Percentiles rank a stretch among this genome's conserved stretches.
Evolutionary conservation across 2,797 vertebrate species (phyloP).

Genomic region (Acanthurus tractus): DNA sequence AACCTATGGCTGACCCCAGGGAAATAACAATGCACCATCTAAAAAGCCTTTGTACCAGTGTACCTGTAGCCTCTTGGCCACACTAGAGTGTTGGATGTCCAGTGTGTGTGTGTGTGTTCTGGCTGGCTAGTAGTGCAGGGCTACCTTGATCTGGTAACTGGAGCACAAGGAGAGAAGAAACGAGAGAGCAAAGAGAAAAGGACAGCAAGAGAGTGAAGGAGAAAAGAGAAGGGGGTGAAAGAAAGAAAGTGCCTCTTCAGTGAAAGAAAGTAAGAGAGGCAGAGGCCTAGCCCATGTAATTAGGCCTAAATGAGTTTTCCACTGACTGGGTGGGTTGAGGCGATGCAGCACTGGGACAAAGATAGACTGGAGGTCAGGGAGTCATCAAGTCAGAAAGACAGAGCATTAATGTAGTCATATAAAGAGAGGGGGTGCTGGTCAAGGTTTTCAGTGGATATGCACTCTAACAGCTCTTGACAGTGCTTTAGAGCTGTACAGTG

Average conservation of each 20-base stretch:
- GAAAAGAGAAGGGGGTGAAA: constrained; percentile 78
- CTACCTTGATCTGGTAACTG: constrained; percentile 87
- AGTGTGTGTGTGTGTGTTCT: constrained; percentile 70
- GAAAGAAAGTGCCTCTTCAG: constrained; percentile 73
- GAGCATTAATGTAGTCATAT: constrained; percentile 46
- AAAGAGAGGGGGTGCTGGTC: constrained; percentile 32
- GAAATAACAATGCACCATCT: constrained; percentile 86
- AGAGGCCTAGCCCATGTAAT: constrained; percentile 84
- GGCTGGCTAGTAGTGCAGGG: constrained; percentile 71
- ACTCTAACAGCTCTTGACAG: neutral
- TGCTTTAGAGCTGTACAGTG: neutral
- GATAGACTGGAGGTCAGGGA: constrained; percentile 78
- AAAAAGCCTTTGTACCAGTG: constrained; percentile 85
- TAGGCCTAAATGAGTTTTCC: constrained; percentile 95
- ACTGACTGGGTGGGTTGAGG: constrained; percentile 81
- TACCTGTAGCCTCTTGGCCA: constrained; percentile 80
- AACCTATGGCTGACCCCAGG: constrained; percentile 86
- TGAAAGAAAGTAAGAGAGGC: constrained; percentile 74
- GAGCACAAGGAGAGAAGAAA: constrained; percentile 85
- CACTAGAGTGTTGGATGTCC: constrained; percentile 91
- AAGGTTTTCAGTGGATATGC: neutral
- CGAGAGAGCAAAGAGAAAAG: constrained; percentile 77
- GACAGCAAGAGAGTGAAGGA: constrained; percentile 65
- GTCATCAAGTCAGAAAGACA: constrained; percentile 58
- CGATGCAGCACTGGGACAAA: constrained; percentile 65